Evolutionary conservation across 2,888 invertebrate genomes (phyloP), one percentile per base, ranked within the genome.

Genomic region (Polyommatus iphigenia): DNA sequence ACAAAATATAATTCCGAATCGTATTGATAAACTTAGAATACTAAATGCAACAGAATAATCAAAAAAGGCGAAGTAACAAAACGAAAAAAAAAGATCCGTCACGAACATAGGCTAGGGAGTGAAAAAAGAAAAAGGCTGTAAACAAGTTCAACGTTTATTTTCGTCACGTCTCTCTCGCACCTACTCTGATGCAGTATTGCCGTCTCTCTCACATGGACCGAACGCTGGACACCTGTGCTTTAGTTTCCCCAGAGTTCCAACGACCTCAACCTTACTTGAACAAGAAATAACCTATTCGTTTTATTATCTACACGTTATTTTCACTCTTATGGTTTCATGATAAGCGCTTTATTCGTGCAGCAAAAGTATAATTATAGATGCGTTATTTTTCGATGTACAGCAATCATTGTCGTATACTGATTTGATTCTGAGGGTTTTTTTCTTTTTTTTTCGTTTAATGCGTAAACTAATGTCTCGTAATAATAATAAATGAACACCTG

Each of bases 201-300:
- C 77, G 67, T 90, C 92, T 88, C 88, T 82, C 82, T 92, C 88
- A 82, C 82, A 80, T 90, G 82, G 87, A 85, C 90, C 90, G 91
- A 94, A 90, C 94, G 94, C 91, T 92, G 94, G 93, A 94, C 94
- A 94, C 94, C 94, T 94, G 94, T 94, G 94, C 94, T 93, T 94
- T 91, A 93, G 93, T 93, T 93, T 94, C 93, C 94, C 92, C 91
- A 88, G 41, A 93, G 94, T 94, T 93, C 92, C 94, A 94, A 93
- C 94, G 94, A 94, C 94, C 94, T 94, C 93, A 92, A 87, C 83
- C 83, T 77, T 79, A 81, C 82, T 84, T 81, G 85, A 85, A 83
- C 83, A 82, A 85, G 82, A 86, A 91, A 90, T 82, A 87, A 82
- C 88, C 82, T 87, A 93, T 83, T 85, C 83, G 78, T 80, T 81